These are phyloP conservation scores for Prolemur simus DNA, from an alignment of 2,113 vertebrate species.

Conservation along the genomic window DNA sequence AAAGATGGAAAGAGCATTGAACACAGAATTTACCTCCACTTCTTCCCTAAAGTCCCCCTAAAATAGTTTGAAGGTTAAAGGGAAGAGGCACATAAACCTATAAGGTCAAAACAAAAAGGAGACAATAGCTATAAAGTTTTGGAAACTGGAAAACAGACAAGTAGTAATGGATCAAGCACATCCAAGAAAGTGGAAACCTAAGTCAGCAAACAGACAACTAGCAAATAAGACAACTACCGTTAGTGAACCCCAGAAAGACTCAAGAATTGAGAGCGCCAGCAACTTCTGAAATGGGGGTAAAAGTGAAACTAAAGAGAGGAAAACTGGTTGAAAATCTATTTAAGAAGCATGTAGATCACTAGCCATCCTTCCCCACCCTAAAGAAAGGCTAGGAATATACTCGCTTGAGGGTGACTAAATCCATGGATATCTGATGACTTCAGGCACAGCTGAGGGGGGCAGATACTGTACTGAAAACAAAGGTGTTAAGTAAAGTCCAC, in stretches of 20 bases:
- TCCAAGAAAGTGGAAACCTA: constrained; percentile 19
- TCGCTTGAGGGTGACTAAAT: neutral
- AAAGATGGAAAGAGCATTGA: neutral
- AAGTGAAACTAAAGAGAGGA: neutral
- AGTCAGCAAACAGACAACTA: neutral
- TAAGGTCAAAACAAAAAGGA: constrained; percentile 43
- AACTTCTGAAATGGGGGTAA: neutral
- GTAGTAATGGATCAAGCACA: neutral
- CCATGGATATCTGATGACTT: neutral
- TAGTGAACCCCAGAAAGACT: constrained; percentile 2
- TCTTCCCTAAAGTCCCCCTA: neutral
- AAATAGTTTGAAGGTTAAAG: neutral
- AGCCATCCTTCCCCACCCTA: neutral
- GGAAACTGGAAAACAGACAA: constrained; percentile 15
- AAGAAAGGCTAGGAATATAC: neutral
- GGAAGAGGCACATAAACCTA: neutral
- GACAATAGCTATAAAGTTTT: neutral
- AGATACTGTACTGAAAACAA: neutral
- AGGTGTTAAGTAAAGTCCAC: neutral
- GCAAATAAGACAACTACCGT: neutral
- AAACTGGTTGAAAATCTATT: constrained; percentile 36
- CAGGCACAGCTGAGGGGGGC: neutral
- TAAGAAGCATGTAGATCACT: neutral
- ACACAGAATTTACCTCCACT: neutral
- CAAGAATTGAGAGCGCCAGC: neutral